These are phyloP conservation scores for Matsumyia berberina DNA, from an alignment of 2,888 invertebrate genomes.

Conservation along the genomic window DNA sequence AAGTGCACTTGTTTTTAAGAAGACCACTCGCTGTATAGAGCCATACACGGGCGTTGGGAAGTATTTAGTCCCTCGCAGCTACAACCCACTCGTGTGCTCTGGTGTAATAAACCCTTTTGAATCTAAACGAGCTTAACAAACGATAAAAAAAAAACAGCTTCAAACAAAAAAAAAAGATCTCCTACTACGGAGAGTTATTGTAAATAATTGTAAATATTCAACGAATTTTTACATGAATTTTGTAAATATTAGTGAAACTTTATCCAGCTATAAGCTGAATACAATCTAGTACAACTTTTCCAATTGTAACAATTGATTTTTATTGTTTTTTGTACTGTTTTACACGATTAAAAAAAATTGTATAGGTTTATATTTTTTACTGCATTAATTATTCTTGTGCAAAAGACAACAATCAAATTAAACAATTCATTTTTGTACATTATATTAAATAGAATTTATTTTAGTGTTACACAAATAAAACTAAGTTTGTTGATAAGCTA, in stretches of 20 bases:
- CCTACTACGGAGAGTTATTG: background rate
- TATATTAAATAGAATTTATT: background rate
- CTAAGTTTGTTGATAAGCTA: background rate
- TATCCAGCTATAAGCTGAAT: constrained; percentile 1
- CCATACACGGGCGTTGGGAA: too few relatives aligned
- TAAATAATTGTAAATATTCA: constrained; percentile 43
- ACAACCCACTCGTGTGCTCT: too few relatives aligned
- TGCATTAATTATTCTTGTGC: background rate
- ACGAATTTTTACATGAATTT: background rate
- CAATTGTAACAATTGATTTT: constrained; percentile 34
- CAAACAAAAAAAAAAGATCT: background rate
- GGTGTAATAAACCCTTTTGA: too few relatives aligned
- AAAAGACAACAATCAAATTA: background rate
- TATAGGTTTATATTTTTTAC: background rate
- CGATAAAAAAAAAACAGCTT: background rate
- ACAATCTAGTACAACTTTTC: background rate
- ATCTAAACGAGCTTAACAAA: too few relatives aligned
- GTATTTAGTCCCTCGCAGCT: too few relatives aligned
- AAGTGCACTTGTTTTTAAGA: too few relatives aligned
- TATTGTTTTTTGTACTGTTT: too few relatives aligned
- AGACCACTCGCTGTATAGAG: too few relatives aligned
- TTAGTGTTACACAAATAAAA: background rate
- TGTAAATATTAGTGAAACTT: constrained; percentile 18
- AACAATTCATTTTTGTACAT: background rate
- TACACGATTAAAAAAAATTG: background rate